Conservation (phyloP, 1,140 invertebrate species). For the Aphelinus certus region DNA sequence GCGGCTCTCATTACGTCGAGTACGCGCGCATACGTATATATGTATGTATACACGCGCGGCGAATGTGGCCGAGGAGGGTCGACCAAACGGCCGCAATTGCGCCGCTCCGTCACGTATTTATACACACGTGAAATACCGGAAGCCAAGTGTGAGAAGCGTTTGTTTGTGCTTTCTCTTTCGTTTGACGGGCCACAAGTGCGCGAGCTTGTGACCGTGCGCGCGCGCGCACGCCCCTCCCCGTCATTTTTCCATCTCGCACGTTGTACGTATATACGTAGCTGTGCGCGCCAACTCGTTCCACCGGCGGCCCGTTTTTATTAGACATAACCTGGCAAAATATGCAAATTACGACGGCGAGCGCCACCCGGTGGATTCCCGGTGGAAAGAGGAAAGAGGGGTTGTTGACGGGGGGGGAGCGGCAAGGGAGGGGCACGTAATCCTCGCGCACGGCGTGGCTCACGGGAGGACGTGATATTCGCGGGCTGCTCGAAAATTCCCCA, state of each 20-base stretch:
- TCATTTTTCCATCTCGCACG: conserved; percentile 2
- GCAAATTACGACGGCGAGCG: conserved; percentile 52
- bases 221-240: neutral
- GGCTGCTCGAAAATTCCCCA: too few species aligned
- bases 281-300: conserved; percentile 18
- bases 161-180: conserved; percentile 16
- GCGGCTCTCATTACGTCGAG: too few species aligned
- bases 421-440: conserved; percentile 56
- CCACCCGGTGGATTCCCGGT: neutral
- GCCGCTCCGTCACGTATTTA: conserved; percentile 13
- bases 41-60: too few species aligned
- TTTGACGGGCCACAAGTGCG: neutral
- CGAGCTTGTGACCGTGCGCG: neutral
- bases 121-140: neutral
- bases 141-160: neutral
- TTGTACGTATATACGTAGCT: neutral
- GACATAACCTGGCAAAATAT: conserved; percentile 57
- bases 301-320: conserved; percentile 32
- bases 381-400: conserved; percentile 38
- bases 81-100: neutral
- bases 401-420: conserved; percentile 46
- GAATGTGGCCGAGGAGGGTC: too few species aligned
- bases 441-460: conserved; percentile 60
- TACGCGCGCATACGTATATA: too few species aligned
- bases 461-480: conserved; percentile 56